Base-by-base conservation (phyloP, 2,113 vertebrate species). In the Notothenia rossii region DNA sequence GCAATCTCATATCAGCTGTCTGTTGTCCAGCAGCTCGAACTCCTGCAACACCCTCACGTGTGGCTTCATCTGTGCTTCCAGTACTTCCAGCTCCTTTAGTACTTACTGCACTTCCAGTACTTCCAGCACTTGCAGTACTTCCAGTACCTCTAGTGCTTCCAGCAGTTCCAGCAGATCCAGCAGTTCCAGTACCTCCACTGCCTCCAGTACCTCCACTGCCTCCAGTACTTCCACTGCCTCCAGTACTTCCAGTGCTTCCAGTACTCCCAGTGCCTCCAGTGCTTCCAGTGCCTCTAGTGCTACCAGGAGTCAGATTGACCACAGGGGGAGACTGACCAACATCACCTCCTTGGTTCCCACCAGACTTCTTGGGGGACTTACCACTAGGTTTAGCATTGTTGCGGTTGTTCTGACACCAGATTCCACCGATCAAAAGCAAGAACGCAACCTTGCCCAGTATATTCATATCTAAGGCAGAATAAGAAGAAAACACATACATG, bases 1-100 rank as follows among this genome's bases (percentile, higher is more conserved):
- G 90, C 55, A 96, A 94, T 80, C 94, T 96, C 95, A 96, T 96
- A 3, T 95, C 94, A 14, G 94, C 88, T 4, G 89, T 69, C 80
- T 85, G 94, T 15, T 55, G 92, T 5, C 69, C 77, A 76, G 83
- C 58, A 14, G 81, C 49, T 58, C 76, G 91, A 45, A 85, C 73
- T 68, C 74, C 90, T 3, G 87, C 43, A 20, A 72, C 79, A 0
- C 66, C 61, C 18, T 94, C 90, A 67, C 75, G 88, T 29, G 72
- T 80, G 7, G 79, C 68, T 50, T 91, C 92, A 14, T 81, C 49
- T 22, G 83, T 54, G 56, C 79, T 80, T 10, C 77, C 86, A 14
- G 73, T 62, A 33, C 20, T 68, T 74, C 84, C 29, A 7, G 49
- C 54, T 45, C 48, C 43, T 18, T 58, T 51, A 40, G 72, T 36